phyloP scores from a whole-genome alignment of 2,888 invertebrate species.

The Drosophila kambysellisi region DNA sequence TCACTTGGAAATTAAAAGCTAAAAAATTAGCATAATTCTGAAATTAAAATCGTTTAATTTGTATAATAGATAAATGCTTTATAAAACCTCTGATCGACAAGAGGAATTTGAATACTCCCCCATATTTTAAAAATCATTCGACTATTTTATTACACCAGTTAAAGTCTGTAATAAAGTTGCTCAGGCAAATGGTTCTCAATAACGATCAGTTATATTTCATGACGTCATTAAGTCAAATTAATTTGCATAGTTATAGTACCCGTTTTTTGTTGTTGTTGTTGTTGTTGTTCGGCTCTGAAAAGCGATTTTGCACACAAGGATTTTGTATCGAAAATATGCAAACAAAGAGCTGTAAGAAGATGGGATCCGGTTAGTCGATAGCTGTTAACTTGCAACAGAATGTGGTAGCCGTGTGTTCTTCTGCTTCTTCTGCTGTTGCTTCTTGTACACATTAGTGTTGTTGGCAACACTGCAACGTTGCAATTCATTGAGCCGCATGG shows the following conservation, averaged over 20 bases:
- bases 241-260: neutral
- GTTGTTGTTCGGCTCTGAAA: constrained; percentile 8
- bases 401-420: neutral
- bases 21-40: neutral
- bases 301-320: constrained; percentile 27
- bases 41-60: neutral
- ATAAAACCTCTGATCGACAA: neutral
- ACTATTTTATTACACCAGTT: too few relatives aligned
- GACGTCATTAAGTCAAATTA: neutral
- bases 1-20: neutral
- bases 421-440: neutral
- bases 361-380: constrained; percentile 8
- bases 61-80: neutral
- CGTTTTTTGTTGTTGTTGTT: neutral
- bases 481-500: constrained; percentile 39
- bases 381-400: constrained; percentile 1
- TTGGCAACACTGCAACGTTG: neutral
- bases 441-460: neutral
- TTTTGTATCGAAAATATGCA: constrained; percentile 38
- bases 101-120: neutral
- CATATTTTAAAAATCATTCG: neutral
- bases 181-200: neutral
- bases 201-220: neutral
- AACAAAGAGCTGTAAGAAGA: constrained; percentile 29
- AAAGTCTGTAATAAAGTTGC: neutral